Conservation (phyloP, 2,113 vertebrate genomes). For the Acrocephalus kingi region DNA sequence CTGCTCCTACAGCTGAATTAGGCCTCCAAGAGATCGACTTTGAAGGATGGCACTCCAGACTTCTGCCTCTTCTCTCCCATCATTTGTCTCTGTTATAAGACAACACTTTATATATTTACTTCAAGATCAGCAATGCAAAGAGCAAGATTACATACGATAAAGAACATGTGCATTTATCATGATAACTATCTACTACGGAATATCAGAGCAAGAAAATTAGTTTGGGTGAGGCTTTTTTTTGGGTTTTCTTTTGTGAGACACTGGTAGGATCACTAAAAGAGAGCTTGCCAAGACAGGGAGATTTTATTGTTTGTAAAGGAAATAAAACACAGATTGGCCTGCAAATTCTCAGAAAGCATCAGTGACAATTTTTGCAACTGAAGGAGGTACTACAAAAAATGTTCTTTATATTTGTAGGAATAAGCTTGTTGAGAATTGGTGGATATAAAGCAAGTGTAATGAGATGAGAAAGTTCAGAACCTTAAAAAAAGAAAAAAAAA, state of each 20-base stretch:
- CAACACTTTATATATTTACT: conserved; percentile 17
- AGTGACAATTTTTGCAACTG: neutral
- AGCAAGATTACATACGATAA: neutral
- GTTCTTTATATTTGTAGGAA: neutral
- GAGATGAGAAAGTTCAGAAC: neutral
- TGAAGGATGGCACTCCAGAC: conserved; percentile 43
- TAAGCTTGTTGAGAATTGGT: neutral
- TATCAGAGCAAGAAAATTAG: neutral
- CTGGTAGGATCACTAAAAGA: neutral
- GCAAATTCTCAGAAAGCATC: neutral
- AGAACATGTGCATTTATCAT: conserved; percentile 32
- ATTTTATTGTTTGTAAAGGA: neutral
- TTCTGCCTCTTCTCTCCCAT: neutral
- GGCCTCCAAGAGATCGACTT: conserved; percentile 13
- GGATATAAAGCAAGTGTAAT: neutral
- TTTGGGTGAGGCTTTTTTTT: neutral
- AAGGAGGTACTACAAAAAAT: neutral
- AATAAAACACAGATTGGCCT: neutral
- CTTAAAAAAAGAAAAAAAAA: neutral
- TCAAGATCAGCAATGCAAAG: conserved; percentile 46
- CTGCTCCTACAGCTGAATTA: conserved; percentile 50
- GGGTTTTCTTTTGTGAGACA: neutral
- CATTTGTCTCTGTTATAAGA: conserved; percentile 57
- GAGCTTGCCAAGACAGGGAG: neutral
- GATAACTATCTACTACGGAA: conserved; percentile 5